Percentiles rank a stretch among this genome's conserved stretches.
These are phyloP conservation scores for Scaptomyza caliginosa DNA, from an alignment of 2,888 invertebrate species.

Conservation along the genomic window DNA sequence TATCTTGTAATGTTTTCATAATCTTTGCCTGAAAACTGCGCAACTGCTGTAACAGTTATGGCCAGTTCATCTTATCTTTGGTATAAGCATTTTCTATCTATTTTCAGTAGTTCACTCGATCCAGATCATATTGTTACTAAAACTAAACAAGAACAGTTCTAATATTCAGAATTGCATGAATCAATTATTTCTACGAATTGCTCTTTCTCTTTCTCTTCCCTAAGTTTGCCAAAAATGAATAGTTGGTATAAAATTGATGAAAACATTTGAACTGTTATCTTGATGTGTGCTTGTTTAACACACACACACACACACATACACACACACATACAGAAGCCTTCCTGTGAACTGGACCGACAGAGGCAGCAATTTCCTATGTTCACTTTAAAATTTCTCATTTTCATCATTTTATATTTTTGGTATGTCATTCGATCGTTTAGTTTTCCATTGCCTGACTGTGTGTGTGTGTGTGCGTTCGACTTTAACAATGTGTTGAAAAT, in stretches of 20 bases:
- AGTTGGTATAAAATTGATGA: constrained; percentile 13
- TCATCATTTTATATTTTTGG: not conserved
- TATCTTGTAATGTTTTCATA: constrained; percentile 34
- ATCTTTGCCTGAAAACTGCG: constrained; percentile 20
- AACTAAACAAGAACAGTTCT: not conserved
- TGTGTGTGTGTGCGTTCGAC: constrained; percentile 19
- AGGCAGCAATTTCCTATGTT: not conserved
- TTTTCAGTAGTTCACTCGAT: not conserved
- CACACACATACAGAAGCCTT: not conserved
- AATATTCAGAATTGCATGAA: too few relatives aligned
- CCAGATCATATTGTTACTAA: not conserved
- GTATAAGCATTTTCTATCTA: not conserved
- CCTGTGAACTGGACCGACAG: constrained; percentile 24
- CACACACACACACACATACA: not conserved
- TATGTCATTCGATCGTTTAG: constrained; percentile 25
- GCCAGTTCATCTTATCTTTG: not conserved
- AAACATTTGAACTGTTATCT: constrained; percentile 42
- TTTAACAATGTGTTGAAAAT: constrained; percentile 71
- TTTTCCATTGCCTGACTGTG: constrained; percentile 9
- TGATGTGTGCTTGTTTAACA: constrained; percentile 17
- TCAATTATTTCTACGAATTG: not conserved
- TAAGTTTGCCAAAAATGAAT: constrained; percentile 16
- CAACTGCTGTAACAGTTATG: constrained; percentile 25
- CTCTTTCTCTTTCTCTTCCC: constrained; percentile 27
- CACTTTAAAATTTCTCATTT: constrained; percentile 1